Conservation (phyloP, 1,140 invertebrate species). For the Radopholus similis region DNA sequence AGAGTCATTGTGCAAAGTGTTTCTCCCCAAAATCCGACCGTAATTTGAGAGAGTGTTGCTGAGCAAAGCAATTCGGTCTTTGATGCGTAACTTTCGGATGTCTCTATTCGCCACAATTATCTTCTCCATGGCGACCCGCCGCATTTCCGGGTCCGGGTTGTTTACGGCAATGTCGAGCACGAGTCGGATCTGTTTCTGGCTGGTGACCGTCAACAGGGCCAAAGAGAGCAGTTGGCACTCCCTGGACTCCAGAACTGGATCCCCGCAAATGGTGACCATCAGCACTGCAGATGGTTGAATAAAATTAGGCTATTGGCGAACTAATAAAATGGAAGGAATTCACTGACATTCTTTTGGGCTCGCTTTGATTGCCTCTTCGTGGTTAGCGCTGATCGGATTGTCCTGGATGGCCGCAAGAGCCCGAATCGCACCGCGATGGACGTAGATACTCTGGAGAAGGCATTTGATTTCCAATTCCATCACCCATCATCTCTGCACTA, state of each 20-base stretch:
- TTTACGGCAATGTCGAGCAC: constrained; percentile 3
- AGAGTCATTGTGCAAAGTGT: neutral
- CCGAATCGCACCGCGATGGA: constrained; percentile 9
- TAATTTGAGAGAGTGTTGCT: constrained; percentile 8
- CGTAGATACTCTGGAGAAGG: neutral
- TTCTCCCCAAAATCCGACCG: neutral
- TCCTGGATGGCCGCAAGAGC: constrained; percentile 12
- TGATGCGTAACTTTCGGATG: neutral
- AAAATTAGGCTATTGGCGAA: neutral
- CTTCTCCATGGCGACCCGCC: constrained; percentile 11
- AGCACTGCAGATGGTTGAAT: constrained; percentile 11
- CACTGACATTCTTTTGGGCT: constrained; percentile 24
- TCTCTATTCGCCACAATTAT: neutral
- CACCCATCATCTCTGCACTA: neutral
- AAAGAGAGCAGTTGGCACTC: constrained; percentile 1
- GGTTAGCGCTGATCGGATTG: constrained; percentile 10
- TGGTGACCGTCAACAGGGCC: neutral
- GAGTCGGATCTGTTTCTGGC: constrained; percentile 9
- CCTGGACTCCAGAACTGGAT: constrained; percentile 9
- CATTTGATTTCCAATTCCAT: neutral
- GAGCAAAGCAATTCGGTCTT: neutral
- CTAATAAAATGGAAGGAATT: constrained; percentile 17
- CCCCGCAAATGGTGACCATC: constrained; percentile 7
- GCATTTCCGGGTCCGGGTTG: constrained; percentile 7
- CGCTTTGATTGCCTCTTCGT: constrained; percentile 18